Conservation (phyloP, 23 tunicate species). For the Botrylloides violaceus region DNA sequence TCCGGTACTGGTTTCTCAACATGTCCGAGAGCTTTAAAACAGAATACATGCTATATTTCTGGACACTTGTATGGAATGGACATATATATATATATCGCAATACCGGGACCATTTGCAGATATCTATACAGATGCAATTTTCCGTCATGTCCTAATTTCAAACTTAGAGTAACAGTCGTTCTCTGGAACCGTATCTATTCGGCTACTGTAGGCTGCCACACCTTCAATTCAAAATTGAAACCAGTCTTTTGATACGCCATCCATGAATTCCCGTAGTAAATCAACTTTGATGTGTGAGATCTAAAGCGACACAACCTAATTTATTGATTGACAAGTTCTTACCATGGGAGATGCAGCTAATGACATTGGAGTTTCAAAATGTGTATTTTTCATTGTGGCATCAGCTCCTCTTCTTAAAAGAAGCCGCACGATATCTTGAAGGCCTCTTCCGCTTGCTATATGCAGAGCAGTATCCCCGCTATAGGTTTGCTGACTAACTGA, state of each 20-base stretch:
- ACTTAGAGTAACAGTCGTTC: too few relatives aligned
- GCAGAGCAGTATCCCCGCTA: slow-evolving; percentile 25
- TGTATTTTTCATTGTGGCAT: slow-evolving; percentile 28
- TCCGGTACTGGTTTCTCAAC: not conserved
- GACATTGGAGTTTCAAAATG: slow-evolving; percentile 24
- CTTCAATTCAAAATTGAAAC: too few relatives aligned
- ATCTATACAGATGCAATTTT: too few relatives aligned
- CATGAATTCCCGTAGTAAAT: not conserved
- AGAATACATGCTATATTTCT: too few relatives aligned
- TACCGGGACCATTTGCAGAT: too few relatives aligned
- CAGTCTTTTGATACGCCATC: too few relatives aligned
- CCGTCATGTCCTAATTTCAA: too few relatives aligned
- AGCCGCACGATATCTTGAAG: slow-evolving; percentile 21
- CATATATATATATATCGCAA: too few relatives aligned
- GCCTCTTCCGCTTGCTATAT: slow-evolving; percentile 23
- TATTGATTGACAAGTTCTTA: slow-evolving; percentile 1
- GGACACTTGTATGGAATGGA: too few relatives aligned
- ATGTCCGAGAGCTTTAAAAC: not conserved
- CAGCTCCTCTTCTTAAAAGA: slow-evolving; percentile 26
- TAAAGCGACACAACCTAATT: not conserved
- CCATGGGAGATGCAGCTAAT: slow-evolving; percentile 20
- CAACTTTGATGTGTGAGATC: not conserved
- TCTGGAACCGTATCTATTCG: too few relatives aligned
- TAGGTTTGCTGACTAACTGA: slow-evolving; percentile 24
- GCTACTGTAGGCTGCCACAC: too few relatives aligned